A percentile compares a stretch with the other conserved stretches of the same genome.
These are phyloP conservation scores for Scomber colias DNA, from an alignment of 2,113 vertebrate genomes.

Conservation along the genomic window DNA sequence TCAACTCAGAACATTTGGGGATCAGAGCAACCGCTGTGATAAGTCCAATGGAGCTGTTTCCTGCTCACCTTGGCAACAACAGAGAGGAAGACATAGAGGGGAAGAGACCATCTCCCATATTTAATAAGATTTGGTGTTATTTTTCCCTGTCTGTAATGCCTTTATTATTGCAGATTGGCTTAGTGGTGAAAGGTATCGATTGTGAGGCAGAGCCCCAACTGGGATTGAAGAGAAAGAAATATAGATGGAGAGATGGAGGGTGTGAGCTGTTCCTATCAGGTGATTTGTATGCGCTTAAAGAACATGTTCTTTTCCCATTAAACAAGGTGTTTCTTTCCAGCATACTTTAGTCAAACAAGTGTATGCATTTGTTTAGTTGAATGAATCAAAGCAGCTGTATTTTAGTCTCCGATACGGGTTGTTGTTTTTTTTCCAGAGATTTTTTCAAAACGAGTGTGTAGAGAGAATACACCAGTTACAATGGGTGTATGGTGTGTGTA, in stretches of 20 bases:
- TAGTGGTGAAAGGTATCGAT: constrained; percentile 84
- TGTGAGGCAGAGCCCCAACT: constrained; percentile 69
- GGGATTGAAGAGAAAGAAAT: constrained; percentile 57
- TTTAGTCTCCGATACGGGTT: constrained; percentile 24
- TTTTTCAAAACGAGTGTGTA: constrained; percentile 1
- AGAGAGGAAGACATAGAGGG: constrained; percentile 67
- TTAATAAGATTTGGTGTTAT: constrained; percentile 83
- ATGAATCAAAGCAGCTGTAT: constrained; percentile 30
- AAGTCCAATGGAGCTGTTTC: constrained; percentile 45
- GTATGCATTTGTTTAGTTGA: constrained; percentile 28
- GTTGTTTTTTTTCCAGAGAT: not conserved
- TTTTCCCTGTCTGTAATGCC: constrained; percentile 81
- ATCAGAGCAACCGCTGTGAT: constrained; percentile 60
- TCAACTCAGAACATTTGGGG: constrained; percentile 68
- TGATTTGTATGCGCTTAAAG: constrained; percentile 65
- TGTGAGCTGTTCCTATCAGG: constrained; percentile 59
- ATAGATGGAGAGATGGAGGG: constrained; percentile 40
- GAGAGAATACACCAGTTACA: constrained; percentile 22
- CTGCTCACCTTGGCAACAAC: constrained; percentile 74
- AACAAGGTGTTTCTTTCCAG: constrained; percentile 36
- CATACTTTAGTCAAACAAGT: constrained; percentile 15
- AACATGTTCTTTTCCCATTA: not conserved
- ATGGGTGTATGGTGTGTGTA: not conserved
- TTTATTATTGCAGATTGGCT: constrained; percentile 87
- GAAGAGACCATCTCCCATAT: constrained; percentile 76